A percentile compares a stretch with the other conserved stretches of the same genome.
phyloP scores from a whole-genome alignment of 2,888 invertebrate genomes.

The Diachrysia chrysitis region DNA sequence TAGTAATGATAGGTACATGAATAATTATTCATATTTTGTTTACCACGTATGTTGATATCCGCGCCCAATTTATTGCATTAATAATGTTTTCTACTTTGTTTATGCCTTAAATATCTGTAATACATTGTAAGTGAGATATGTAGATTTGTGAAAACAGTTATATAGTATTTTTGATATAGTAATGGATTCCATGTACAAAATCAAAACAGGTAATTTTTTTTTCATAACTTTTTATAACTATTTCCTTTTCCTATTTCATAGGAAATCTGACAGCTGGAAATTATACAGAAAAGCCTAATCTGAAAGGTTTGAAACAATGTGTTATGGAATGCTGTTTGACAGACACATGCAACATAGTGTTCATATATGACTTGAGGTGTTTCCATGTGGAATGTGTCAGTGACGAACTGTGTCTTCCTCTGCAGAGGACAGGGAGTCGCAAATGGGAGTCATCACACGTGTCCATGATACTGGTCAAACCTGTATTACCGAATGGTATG shows the following conservation, averaged over 20 bases:
- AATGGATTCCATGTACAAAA: too few relatives aligned
- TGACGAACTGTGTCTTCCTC: conserved; percentile 92
- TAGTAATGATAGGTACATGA: not conserved
- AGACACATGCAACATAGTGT: conserved; percentile 93
- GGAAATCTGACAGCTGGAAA: conserved; percentile 90
- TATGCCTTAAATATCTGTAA: not conserved
- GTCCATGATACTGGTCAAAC: conserved; percentile 94
- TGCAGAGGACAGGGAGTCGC: conserved; percentile 83
- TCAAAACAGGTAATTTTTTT: too few relatives aligned
- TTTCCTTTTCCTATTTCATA: conserved; percentile 47
- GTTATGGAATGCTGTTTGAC: conserved; percentile 91
- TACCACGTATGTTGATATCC: too few relatives aligned
- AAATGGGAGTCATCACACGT: conserved; percentile 91
- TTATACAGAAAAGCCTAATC: conserved; percentile 88
- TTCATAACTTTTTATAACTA: too few relatives aligned
- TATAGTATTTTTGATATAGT: too few relatives aligned
- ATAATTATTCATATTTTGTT: too few relatives aligned
- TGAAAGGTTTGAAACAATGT: conserved; percentile 90
- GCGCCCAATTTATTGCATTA: not conserved
- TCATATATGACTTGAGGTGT: conserved; percentile 93
- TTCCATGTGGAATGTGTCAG: conserved; percentile 93
- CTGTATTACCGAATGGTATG: conserved; percentile 90
- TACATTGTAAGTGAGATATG: too few relatives aligned
- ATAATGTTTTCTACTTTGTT: not conserved
- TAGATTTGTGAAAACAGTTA: too few relatives aligned